These are phyloP conservation scores for Tapera naevia DNA, from an alignment of 2,797 vertebrate genomes.

Conservation along the genomic window DNA sequence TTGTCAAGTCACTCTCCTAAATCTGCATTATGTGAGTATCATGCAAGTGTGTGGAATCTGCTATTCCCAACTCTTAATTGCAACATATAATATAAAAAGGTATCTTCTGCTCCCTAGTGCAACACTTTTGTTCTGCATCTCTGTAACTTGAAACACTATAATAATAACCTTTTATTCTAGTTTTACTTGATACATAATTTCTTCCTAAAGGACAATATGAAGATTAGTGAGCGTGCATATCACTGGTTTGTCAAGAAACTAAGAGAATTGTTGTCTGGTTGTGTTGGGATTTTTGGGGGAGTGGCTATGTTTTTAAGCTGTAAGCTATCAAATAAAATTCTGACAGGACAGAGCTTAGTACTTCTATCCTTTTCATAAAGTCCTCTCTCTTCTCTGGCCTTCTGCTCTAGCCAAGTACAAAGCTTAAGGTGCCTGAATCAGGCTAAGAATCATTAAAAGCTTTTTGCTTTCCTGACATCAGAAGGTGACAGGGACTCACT, in stretches of 20 bases:
- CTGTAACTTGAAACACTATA: background rate
- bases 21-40: background rate
- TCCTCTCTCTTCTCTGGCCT: background rate
- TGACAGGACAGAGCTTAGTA: background rate
- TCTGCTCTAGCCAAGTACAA: background rate
- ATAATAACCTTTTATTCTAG: background rate
- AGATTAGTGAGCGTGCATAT: background rate
- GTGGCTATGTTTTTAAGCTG: background rate
- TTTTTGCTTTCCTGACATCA: background rate
- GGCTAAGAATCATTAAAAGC: background rate
- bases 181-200: background rate
- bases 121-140: background rate
- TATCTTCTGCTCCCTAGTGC: background rate
- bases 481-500: background rate
- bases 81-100: background rate
- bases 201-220: background rate
- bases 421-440: background rate
- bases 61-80: background rate
- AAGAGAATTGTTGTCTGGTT: background rate
- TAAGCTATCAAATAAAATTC: background rate
- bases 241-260: background rate
- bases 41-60: background rate
- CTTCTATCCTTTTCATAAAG: background rate
- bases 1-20: slow-evolving; percentile 46
- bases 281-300: background rate